Evolutionary conservation across 2,797 vertebrate genomes (phyloP).

Genomic region (Chaetodon trifasciatus): DNA sequence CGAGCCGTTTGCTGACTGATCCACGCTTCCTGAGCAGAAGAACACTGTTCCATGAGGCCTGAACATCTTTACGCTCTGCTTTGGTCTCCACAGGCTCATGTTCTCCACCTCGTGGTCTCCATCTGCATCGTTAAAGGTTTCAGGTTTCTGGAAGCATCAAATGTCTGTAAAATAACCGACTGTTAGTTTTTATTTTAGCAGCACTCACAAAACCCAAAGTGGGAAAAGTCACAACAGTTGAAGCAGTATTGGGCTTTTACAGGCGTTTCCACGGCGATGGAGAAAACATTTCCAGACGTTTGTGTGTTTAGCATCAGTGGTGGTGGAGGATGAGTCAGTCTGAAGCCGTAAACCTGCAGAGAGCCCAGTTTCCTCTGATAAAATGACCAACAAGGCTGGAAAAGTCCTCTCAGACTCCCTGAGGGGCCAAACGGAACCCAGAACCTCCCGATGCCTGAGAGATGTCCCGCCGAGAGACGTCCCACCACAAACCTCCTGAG

Average conservation of each 20-base stretch:
- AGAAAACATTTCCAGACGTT: neutral
- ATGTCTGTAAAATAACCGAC: neutral
- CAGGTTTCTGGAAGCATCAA: neutral
- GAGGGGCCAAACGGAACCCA: no score
- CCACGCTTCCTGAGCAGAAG: no score
- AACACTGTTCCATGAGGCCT: no score
- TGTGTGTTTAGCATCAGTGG: neutral
- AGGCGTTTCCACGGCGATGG: neutral
- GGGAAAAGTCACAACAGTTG: neutral
- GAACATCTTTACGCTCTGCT: no score
- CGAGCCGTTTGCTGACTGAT: no score
- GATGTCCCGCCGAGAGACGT: no score
- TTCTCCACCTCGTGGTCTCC: no score
- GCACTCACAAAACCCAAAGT: neutral
- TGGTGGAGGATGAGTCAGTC: neutral
- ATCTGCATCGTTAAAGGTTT: no score
- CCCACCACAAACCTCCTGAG: no score
- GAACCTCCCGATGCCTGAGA: no score
- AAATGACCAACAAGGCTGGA: neutral
- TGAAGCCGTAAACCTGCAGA: neutral
- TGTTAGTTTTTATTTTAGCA: no score
- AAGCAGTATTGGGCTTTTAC: neutral
- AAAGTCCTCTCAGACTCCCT: neutral
- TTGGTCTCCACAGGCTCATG: no score
- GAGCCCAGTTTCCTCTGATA: constrained; percentile 1